phyloP scores from a whole-genome alignment of 2,888 invertebrate genomes.

The Lissocephala sabroskyi region DNA sequence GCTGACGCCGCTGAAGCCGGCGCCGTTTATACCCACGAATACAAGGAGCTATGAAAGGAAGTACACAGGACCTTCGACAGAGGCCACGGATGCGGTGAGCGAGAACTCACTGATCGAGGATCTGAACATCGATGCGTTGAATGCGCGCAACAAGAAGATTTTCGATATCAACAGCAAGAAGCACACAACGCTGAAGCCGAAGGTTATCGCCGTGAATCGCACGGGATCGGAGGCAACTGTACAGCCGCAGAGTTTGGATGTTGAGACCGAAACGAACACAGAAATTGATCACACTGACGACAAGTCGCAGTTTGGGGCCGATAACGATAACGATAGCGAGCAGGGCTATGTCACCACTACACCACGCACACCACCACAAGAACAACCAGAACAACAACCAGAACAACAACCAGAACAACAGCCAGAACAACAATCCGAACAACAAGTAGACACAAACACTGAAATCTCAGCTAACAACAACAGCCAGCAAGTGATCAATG shows the following conservation, averaged over 20 bases:
- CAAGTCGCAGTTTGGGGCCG: slow-evolving; percentile 14
- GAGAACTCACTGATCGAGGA: slow-evolving; percentile 70
- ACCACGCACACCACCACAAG: slow-evolving; percentile 41
- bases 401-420: slow-evolving; percentile 23
- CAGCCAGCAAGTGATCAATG: slow-evolving; percentile 36
- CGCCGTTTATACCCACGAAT: slow-evolving; percentile 66
- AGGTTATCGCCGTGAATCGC: slow-evolving; percentile 31
- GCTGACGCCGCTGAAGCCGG: slow-evolving; percentile 59
- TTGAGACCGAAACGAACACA: slow-evolving; percentile 30
- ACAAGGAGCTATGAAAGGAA: slow-evolving; percentile 71
- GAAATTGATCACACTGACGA: slow-evolving; percentile 29
- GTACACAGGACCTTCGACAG: slow-evolving; percentile 60
- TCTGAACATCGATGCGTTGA: slow-evolving; percentile 74
- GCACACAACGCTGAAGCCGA: slow-evolving; percentile 69
- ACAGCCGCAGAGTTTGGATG: slow-evolving; percentile 35
- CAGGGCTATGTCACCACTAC: slow-evolving; percentile 63
- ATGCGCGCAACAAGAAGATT: slow-evolving; percentile 74
- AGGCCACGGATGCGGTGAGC: slow-evolving; percentile 42
- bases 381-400: slow-evolving; percentile 28
- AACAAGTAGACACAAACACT: slow-evolving; percentile 33
- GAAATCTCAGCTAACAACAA: slow-evolving; percentile 26
- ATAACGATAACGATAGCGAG: slow-evolving; percentile 7
- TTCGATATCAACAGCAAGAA: slow-evolving; percentile 73
- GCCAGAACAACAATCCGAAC: no score
- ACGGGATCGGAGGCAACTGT: slow-evolving; percentile 22